These are phyloP conservation scores for Drosophila azteca DNA, from an alignment of 1,140 invertebrate species.

Conservation along the genomic window DNA sequence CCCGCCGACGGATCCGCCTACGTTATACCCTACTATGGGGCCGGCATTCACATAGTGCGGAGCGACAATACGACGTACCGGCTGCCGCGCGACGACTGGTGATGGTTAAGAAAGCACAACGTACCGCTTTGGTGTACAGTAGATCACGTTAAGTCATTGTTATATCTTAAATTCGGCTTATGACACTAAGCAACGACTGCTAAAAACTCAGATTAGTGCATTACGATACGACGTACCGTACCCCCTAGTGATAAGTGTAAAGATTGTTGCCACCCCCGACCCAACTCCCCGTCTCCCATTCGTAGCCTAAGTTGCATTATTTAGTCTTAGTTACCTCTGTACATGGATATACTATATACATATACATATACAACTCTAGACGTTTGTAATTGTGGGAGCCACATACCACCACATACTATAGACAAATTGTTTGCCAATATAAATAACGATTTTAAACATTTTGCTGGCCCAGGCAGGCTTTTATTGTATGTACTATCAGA, in stretches of 20 bases:
- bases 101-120: conserved; percentile 53
- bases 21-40: conserved; percentile 92
- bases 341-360: conserved; percentile 43
- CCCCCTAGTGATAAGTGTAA: conserved; percentile 67
- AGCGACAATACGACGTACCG: conserved; percentile 94
- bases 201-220: conserved; percentile 46
- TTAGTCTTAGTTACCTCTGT: conserved; percentile 59
- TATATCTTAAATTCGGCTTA: conserved; percentile 62
- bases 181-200: conserved; percentile 67
- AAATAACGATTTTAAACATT: conserved; percentile 52
- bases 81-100: conserved; percentile 92
- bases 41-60: conserved; percentile 90
- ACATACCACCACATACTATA: conserved; percentile 28
- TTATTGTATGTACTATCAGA: too few relatives aligned
- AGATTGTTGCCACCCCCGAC: conserved; percentile 55
- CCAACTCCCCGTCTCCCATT: conserved; percentile 2
- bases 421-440: conserved; percentile 76
- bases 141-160: conserved; percentile 68
- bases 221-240: conserved; percentile 29
- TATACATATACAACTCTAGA: conserved; percentile 54
- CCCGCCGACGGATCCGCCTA: conserved; percentile 99
- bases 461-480: neutral
- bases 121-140: conserved; percentile 53
- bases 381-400: conserved; percentile 40
- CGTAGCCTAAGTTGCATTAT: conserved; percentile 61